These are phyloP conservation scores for Meriones unguiculatus DNA, from an alignment of 2,113 vertebrate species.

Conservation along the genomic window DNA sequence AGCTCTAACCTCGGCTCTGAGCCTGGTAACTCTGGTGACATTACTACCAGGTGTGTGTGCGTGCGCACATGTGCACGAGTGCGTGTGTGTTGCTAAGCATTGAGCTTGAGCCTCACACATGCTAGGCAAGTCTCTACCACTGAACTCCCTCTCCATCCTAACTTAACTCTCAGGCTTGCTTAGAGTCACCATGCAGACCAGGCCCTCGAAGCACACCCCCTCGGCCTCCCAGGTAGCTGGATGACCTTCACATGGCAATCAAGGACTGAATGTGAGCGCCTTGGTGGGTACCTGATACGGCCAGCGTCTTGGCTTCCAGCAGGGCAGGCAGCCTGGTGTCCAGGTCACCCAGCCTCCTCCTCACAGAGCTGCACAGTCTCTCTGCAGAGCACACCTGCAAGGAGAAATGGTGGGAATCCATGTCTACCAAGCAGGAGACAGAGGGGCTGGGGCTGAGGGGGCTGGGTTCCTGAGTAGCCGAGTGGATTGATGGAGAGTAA, in stretches of 20 bases:
- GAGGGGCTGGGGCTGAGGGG: not conserved
- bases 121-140: not conserved
- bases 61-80: not conserved
- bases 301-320: constrained; percentile 93
- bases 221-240: not conserved
- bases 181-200: not conserved
- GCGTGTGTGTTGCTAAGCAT: not conserved
- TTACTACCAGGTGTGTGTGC: not conserved
- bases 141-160: not conserved
- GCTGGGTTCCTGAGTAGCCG: not conserved
- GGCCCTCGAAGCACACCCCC: not conserved
- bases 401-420: constrained; percentile 69
- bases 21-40: not conserved
- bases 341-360: constrained; percentile 91
- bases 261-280: not conserved
- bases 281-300: constrained; percentile 89
- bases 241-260: not conserved
- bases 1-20: not conserved
- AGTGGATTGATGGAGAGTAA: not conserved
- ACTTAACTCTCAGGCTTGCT: too few species aligned
- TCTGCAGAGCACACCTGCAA: constrained; percentile 92
- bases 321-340: constrained; percentile 92
- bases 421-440: constrained; percentile 60
- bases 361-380: constrained; percentile 91
- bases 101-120: too few species aligned